These are phyloP conservation scores for Gambusia yucatana DNA, from an alignment of 2,797 vertebrate genomes.

Conservation along the genomic window DNA sequence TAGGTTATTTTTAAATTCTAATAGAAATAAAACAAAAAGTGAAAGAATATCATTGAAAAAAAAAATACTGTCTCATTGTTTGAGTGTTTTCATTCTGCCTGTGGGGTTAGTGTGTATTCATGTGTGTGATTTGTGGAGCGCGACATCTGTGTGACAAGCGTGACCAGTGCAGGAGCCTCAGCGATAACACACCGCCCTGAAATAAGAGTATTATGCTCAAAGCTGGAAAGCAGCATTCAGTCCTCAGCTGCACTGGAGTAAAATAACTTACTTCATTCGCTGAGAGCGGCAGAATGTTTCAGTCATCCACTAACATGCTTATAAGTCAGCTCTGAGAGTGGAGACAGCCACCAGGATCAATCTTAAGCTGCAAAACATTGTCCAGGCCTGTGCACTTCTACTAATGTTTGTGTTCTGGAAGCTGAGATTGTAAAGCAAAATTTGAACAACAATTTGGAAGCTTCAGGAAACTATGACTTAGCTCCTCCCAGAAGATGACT, in stretches of 20 bases:
- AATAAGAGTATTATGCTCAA: constrained; percentile 38
- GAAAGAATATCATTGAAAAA: neutral
- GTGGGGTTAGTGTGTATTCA: constrained; percentile 11
- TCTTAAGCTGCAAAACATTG: constrained; percentile 2
- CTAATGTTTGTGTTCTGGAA: constrained; percentile 3
- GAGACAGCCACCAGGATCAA: constrained; percentile 21
- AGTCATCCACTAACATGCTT: constrained; percentile 3
- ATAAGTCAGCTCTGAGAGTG: constrained; percentile 26
- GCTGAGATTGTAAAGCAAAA: constrained; percentile 4
- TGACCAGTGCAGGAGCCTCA: constrained; percentile 56
- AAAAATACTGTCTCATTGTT: constrained; percentile 20
- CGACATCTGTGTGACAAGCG: constrained; percentile 70
- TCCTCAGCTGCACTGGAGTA: constrained; percentile 23
- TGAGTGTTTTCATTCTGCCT: constrained; percentile 26
- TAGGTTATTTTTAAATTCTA: neutral
- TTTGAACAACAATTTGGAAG: neutral
- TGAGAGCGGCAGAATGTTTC: constrained; percentile 1
- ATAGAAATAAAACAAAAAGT: neutral
- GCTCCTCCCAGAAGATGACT: neutral
- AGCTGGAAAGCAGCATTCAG: constrained; percentile 20
- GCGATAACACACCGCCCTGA: constrained; percentile 24
- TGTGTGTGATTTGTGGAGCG: constrained; percentile 53
- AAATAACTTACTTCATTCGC: constrained; percentile 28
- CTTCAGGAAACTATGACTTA: neutral
- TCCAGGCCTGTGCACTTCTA: neutral